Percentiles rank a stretch among this genome's conserved stretches.
phyloP scores from a whole-genome alignment of 1,140 invertebrate species.

The Eupristina koningsbergeri region DNA sequence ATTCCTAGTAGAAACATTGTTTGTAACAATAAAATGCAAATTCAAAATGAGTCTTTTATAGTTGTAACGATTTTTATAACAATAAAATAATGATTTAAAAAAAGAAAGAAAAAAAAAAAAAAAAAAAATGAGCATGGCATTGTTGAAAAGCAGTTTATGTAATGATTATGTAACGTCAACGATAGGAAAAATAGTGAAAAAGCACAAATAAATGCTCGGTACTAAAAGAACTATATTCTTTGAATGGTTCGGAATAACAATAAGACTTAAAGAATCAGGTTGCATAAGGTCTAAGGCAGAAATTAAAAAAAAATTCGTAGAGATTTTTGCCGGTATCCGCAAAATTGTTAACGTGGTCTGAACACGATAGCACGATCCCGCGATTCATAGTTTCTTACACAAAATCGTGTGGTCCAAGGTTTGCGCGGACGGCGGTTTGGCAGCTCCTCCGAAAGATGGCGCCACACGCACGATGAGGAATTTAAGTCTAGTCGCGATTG shows the following conservation, averaged over 20 bases:
- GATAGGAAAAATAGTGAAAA: conserved; percentile 1
- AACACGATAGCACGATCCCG: background rate
- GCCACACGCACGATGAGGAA: conserved; percentile 43
- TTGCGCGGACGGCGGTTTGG: background rate
- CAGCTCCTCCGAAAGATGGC: conserved; percentile 57
- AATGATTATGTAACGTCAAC: background rate
- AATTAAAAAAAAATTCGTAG: background rate
- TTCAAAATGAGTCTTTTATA: background rate
- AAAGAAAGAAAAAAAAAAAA: too few species aligned
- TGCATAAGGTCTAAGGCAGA: background rate
- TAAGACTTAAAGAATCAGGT: background rate
- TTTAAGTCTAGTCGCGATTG: background rate
- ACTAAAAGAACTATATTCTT: background rate
- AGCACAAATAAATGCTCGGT: background rate
- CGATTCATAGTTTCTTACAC: background rate
- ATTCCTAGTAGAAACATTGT: background rate
- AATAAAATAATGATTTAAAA: too few species aligned
- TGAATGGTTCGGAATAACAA: background rate
- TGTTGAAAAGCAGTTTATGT: conserved; percentile 9
- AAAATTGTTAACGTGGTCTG: background rate
- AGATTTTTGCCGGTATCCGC: background rate
- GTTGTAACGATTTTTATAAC: too few species aligned
- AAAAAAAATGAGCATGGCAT: too few species aligned
- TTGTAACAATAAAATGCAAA: background rate
- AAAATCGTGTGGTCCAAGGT: background rate